These are phyloP conservation scores for Apamea epomidion DNA, from an alignment of 2,888 invertebrate genomes.

Conservation along the genomic window DNA sequence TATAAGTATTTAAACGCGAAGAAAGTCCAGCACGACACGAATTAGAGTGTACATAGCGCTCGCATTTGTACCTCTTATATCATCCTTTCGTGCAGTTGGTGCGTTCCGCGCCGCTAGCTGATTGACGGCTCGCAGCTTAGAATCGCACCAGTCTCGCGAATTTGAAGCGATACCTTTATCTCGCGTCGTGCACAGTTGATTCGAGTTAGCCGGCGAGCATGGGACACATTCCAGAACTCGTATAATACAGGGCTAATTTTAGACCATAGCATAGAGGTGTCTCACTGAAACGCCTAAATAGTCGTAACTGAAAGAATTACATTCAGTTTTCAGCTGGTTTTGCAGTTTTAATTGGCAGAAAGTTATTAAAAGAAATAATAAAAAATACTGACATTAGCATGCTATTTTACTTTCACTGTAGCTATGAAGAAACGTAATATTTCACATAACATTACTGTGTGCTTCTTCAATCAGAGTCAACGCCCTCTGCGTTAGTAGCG, in stretches of 20 bases:
- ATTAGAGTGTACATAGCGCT: slow-evolving; percentile 42
- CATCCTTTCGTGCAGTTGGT: slow-evolving; percentile 55
- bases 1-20: slow-evolving; percentile 15
- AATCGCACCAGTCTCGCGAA: slow-evolving; percentile 41
- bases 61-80: slow-evolving; percentile 59
- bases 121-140: slow-evolving; percentile 54
- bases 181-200: slow-evolving; percentile 52
- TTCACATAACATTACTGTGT: slow-evolving; percentile 6
- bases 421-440: slow-evolving; percentile 21
- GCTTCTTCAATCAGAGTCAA: slow-evolving; percentile 34
- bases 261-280: slow-evolving; percentile 60
- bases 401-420: slow-evolving; percentile 29
- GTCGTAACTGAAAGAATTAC: slow-evolving; percentile 53
- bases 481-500: slow-evolving; percentile 16
- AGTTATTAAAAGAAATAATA: slow-evolving; percentile 1
- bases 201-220: slow-evolving; percentile 53
- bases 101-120: slow-evolving; percentile 60
- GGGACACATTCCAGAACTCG: slow-evolving; percentile 69
- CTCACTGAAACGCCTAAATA: slow-evolving; percentile 57
- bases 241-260: slow-evolving; percentile 66
- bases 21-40: slow-evolving; percentile 42
- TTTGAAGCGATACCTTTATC: slow-evolving; percentile 52
- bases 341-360: slow-evolving; percentile 5
- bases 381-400: neutral
- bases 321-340: slow-evolving; percentile 36